These are phyloP conservation scores for Labroides dimidiatus DNA, from an alignment of 2,797 vertebrate species.

Conservation along the genomic window DNA sequence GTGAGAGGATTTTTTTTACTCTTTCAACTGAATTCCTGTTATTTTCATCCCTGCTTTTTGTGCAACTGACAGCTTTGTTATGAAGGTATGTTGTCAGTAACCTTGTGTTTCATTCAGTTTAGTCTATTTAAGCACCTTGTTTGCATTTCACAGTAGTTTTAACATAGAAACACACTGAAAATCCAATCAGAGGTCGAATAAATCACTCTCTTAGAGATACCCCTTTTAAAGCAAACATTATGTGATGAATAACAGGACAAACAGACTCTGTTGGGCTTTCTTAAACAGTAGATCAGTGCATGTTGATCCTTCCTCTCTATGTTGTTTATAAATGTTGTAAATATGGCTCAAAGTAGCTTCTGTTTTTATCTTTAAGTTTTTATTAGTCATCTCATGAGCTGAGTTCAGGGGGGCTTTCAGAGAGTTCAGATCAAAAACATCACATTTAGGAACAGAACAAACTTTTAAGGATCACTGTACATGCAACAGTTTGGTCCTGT, in stretches of 20 bases:
- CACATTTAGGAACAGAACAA: conserved; percentile 25
- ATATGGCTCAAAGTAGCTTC: neutral
- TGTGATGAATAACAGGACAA: neutral
- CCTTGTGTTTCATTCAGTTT: too few relatives aligned
- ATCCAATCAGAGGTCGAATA: too few relatives aligned
- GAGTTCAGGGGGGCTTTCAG: conserved; percentile 2
- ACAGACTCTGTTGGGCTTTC: too few relatives aligned
- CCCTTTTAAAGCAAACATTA: neutral
- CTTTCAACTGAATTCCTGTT: neutral
- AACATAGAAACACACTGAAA: too few relatives aligned
- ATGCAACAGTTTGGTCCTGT: neutral
- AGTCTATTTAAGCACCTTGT: too few relatives aligned
- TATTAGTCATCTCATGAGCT: conserved; percentile 11
- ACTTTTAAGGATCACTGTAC: conserved; percentile 1
- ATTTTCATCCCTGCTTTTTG: too few relatives aligned
- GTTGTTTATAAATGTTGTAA: neutral
- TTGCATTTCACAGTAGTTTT: too few relatives aligned
- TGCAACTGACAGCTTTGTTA: too few relatives aligned
- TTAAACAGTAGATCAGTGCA: neutral
- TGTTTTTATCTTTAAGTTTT: conserved; percentile 9
- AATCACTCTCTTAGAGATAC: too few relatives aligned
- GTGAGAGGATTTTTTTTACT: too few relatives aligned
- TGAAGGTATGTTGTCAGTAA: too few relatives aligned
- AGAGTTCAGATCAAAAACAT: conserved; percentile 24
- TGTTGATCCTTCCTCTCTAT: neutral